Evolutionary conservation across 2,888 invertebrate species (phyloP).

Genomic region (Melipona beecheii): DNA sequence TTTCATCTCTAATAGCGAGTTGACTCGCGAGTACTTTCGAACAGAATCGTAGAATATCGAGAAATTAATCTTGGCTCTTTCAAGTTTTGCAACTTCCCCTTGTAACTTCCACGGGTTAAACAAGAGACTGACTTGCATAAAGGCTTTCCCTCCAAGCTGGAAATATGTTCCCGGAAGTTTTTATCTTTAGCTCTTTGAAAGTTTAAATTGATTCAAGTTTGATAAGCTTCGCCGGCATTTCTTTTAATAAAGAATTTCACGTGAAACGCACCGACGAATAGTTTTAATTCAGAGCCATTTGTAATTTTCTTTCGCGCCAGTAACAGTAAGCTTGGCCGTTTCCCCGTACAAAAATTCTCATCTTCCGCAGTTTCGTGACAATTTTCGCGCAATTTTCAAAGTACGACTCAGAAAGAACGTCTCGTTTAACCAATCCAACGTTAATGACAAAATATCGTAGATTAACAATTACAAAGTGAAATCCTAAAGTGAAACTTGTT

Average conservation of each 20-base stretch:
- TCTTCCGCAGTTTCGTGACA: neutral
- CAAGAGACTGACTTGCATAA: neutral
- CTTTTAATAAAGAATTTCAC: slow-evolving; percentile 25
- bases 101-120: neutral
- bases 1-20: neutral
- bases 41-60: neutral
- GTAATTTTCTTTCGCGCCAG: neutral
- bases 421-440: too few relatives aligned
- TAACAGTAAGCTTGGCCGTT: neutral
- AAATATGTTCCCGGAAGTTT: slow-evolving; percentile 29
- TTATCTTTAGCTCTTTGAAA: slow-evolving; percentile 13
- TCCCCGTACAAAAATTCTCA: neutral
- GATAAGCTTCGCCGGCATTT: slow-evolving; percentile 20
- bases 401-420: neutral
- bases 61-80: neutral
- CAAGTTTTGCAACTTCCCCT: neutral
- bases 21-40: neutral
- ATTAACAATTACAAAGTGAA: neutral
- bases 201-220: slow-evolving; percentile 37
- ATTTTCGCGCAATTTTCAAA: neutral
- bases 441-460: neutral
- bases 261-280: slow-evolving; percentile 15
- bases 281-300: neutral
- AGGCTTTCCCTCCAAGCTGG: slow-evolving; percentile 13
- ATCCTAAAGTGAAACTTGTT: neutral